Percentiles rank a stretch among this genome's conserved stretches.
phyloP scores from a whole-genome alignment of 2,113 vertebrate species.

The Apeltes quadracus region DNA sequence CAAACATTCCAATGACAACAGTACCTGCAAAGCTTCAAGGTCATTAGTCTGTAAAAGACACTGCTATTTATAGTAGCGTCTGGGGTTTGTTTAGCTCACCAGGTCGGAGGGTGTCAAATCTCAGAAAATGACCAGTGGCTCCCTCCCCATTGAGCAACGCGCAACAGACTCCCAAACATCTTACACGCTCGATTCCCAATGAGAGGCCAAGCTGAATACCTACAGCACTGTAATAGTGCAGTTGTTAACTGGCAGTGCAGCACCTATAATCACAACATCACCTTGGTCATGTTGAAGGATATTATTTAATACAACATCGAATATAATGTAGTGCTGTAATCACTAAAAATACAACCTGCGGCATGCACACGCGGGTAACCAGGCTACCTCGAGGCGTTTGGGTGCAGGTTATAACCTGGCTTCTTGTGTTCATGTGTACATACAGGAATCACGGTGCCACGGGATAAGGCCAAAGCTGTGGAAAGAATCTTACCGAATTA shows the following conservation, averaged over 20 bases:
- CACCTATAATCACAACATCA: background rate
- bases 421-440: slow-evolving; percentile 1
- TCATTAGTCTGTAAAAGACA: slow-evolving; percentile 15
- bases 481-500: no score
- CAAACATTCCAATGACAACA: slow-evolving; percentile 12
- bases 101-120: slow-evolving; percentile 6
- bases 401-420: background rate
- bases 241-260: background rate
- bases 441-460: background rate
- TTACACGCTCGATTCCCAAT: slow-evolving; percentile 16
- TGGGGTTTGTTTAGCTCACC: slow-evolving; percentile 22
- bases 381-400: slow-evolving; percentile 2
- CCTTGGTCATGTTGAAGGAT: background rate
- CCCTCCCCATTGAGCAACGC: background rate
- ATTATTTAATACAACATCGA: background rate
- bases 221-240: background rate
- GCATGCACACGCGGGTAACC: background rate
- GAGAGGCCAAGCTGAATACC: slow-evolving; percentile 2
- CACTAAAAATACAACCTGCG: background rate
- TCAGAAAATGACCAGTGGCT: slow-evolving; percentile 41
- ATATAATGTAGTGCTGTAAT: background rate
- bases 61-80: slow-evolving; percentile 27
- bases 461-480: background rate
- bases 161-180: background rate
- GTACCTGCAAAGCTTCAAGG: background rate